These are phyloP conservation scores for Caenorhabditis becei DNA, from an alignment of 2,888 invertebrate genomes.

Conservation along the genomic window DNA sequence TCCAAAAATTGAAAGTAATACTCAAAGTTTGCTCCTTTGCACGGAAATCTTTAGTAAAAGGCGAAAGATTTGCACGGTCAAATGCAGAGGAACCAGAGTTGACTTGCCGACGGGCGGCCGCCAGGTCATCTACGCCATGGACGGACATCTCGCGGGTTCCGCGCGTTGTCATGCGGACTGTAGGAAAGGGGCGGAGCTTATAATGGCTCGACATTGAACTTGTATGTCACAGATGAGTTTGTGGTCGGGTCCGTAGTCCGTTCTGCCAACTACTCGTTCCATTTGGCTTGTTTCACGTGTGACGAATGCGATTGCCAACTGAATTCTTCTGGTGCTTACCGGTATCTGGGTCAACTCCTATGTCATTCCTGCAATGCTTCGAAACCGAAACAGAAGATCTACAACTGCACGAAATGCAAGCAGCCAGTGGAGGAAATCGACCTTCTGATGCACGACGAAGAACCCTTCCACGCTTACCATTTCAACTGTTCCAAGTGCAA, in stretches of 20 bases:
- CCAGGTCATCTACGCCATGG: background rate
- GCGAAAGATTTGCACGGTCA: conserved; percentile 78
- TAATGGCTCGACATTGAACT: too few species aligned
- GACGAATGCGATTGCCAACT: conserved; percentile 56
- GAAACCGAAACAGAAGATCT: conserved; percentile 52
- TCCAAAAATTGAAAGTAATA: conserved; percentile 58
- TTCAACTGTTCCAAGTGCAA: conserved; percentile 68
- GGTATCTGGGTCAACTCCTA: conserved; percentile 18
- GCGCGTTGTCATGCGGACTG: background rate
- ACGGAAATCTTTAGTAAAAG: conserved; percentile 80
- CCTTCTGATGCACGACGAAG: conserved; percentile 53
- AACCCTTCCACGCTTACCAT: conserved; percentile 69
- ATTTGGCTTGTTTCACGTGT: conserved; percentile 68
- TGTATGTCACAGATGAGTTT: conserved; percentile 59
- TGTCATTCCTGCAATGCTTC: conserved; percentile 65
- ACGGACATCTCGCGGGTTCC: conserved; percentile 25
- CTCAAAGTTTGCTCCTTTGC: conserved; percentile 60
- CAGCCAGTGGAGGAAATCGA: conserved; percentile 60
- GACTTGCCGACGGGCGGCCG: too few species aligned
- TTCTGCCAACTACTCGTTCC: conserved; percentile 60
- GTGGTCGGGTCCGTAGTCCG: conserved; percentile 64
- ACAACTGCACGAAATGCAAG: conserved; percentile 66
- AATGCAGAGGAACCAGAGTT: conserved; percentile 70
- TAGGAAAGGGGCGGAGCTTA: background rate
- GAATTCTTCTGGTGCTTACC: conserved; percentile 45